phyloP scores from a whole-genome alignment of 1,140 invertebrate species.

The Hetaerina americana region DNA sequence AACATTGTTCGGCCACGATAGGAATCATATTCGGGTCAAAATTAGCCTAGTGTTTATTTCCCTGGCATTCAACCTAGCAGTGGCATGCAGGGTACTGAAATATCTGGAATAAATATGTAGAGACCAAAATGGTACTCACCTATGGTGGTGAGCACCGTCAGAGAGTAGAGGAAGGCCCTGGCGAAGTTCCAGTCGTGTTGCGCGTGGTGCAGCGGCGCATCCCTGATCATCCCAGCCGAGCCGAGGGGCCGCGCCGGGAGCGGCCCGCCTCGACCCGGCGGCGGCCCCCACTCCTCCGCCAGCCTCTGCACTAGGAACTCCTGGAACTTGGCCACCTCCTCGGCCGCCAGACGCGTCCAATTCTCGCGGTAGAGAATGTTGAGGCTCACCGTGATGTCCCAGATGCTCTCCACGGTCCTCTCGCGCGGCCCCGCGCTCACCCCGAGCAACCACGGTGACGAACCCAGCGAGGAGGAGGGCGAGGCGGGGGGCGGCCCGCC shows the following conservation, averaged over 20 bases:
- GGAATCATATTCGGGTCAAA: too few species aligned
- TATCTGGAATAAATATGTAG: neutral
- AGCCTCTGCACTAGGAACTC: constrained; percentile 67
- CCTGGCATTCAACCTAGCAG: too few species aligned
- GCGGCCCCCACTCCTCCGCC: constrained; percentile 52
- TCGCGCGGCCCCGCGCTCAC: constrained; percentile 48
- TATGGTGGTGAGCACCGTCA: constrained; percentile 91
- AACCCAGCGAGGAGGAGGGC: neutral
- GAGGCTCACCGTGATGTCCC: constrained; percentile 86
- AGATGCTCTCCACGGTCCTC: constrained; percentile 74
- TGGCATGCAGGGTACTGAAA: too few species aligned
- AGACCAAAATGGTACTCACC: constrained; percentile 75
- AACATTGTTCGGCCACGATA: too few species aligned
- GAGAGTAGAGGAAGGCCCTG: constrained; percentile 86
- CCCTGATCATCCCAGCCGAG: too few species aligned
- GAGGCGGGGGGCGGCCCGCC: neutral
- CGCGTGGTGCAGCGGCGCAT: constrained; percentile 15
- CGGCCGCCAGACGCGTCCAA: constrained; percentile 75
- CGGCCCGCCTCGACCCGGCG: constrained; percentile 16
- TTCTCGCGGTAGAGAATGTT: constrained; percentile 92
- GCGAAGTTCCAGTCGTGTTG: constrained; percentile 76
- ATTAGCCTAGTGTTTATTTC: too few species aligned
- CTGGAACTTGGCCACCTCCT: constrained; percentile 81
- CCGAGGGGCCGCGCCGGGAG: neutral
- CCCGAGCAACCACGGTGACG: constrained; percentile 27